A percentile compares a stretch with the other conserved stretches of the same genome.
These are phyloP conservation scores for Synaphobranchus kaupii DNA, from an alignment of 2,797 vertebrate species.

Conservation along the genomic window DNA sequence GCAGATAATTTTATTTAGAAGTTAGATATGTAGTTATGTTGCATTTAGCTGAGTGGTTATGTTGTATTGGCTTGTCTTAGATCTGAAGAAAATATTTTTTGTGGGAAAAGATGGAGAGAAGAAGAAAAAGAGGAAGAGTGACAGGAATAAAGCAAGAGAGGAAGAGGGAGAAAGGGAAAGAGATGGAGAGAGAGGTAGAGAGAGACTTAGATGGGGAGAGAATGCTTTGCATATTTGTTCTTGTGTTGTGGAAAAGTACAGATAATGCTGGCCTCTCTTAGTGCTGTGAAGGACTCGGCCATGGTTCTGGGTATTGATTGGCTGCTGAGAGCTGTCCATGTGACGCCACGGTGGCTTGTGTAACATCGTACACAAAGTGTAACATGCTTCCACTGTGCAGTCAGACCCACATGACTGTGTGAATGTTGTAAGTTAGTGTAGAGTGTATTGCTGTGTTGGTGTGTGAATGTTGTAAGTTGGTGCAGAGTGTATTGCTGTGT, in stretches of 20 bases:
- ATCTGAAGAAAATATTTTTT: background rate
- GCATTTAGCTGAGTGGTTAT: no score
- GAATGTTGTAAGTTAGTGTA: no score
- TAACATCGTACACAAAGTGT: slow-evolving; percentile 68
- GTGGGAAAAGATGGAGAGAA: slow-evolving; percentile 24
- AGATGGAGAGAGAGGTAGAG: background rate
- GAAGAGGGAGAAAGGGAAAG: background rate
- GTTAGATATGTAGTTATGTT: no score
- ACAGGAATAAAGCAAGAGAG: slow-evolving; percentile 21
- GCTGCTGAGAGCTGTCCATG: slow-evolving; percentile 62
- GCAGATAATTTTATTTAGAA: no score
- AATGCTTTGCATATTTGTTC: slow-evolving; percentile 41
- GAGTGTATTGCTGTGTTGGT: no score
- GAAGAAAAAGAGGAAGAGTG: slow-evolving; percentile 46
- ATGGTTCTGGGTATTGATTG: slow-evolving; percentile 48
- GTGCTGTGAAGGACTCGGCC: slow-evolving; percentile 51
- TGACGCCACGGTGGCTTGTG: slow-evolving; percentile 64
- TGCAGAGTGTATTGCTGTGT: no score
- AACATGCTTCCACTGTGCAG: slow-evolving; percentile 68
- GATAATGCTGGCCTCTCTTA: slow-evolving; percentile 49
- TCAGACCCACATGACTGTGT: slow-evolving; percentile 44
- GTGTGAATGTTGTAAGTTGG: no score
- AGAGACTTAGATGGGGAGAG: slow-evolving; percentile 36
- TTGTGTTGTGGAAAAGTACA: slow-evolving; percentile 60
- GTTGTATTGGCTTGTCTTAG: background rate